Percentiles rank a stretch among this genome's conserved stretches.
Evolutionary conservation across 2,797 vertebrate genomes (phyloP).

Genomic region (Aeoliscus strigatus): DNA sequence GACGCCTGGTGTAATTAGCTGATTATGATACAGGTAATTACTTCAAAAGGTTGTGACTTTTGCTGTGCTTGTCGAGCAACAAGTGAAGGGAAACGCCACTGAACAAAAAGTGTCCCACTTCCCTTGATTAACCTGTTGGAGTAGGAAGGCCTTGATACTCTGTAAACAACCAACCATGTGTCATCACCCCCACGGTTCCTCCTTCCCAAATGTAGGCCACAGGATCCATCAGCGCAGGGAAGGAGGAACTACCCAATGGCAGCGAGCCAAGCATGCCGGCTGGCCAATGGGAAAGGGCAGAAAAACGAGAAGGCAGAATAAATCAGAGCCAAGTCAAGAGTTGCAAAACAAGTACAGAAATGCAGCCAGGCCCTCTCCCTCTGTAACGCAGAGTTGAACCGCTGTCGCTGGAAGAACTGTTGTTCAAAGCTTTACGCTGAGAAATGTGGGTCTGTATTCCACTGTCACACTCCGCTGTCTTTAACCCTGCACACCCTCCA

Average conservation of each 20-base stretch:
- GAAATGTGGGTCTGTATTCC: slow-evolving; percentile 1
- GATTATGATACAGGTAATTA: too few relatives aligned
- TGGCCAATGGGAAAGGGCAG: slow-evolving; percentile 37
- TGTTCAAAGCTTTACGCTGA: not conserved
- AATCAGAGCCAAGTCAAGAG: slow-evolving; percentile 26
- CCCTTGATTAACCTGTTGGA: slow-evolving; percentile 28
- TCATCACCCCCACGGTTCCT: slow-evolving; percentile 38
- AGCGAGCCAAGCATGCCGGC: slow-evolving; percentile 19
- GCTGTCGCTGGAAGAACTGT: not conserved
- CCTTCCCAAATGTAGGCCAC: slow-evolving; percentile 35
- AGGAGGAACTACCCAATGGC: slow-evolving; percentile 52
- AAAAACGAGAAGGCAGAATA: slow-evolving; percentile 23
- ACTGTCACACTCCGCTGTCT: not conserved
- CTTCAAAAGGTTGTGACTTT: too few relatives aligned
- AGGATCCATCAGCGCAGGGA: slow-evolving; percentile 39
- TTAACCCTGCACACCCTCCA: not conserved
- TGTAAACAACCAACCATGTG: slow-evolving; percentile 62
- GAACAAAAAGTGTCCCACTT: slow-evolving; percentile 5
- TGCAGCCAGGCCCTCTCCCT: not conserved
- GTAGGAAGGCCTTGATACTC: slow-evolving; percentile 30
- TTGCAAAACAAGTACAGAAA: slow-evolving; percentile 39
- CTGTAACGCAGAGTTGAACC: not conserved
- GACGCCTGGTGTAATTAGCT: too few relatives aligned
- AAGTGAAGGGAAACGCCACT: slow-evolving; percentile 4
- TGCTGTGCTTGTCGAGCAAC: too few relatives aligned